A percentile compares a stretch with the other conserved stretches of the same genome.
phyloP scores from a whole-genome alignment of 2,113 vertebrate genomes.

The Chaenogobius annularis region DNA sequence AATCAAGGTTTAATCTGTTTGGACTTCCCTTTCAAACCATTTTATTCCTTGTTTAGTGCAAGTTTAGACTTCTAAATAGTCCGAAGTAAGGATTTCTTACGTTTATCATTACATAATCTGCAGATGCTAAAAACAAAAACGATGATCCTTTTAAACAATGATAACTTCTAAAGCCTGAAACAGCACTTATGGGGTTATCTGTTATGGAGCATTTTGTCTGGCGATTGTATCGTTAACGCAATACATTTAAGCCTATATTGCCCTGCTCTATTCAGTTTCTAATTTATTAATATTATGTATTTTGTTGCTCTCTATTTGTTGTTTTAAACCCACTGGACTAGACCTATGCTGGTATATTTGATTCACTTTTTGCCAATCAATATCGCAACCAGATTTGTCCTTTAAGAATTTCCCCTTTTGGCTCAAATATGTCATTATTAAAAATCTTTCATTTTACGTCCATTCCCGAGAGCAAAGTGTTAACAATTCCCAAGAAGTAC shows the following conservation, averaged over 20 bases:
- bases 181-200: no score
- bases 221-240: no score
- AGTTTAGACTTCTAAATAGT: not conserved
- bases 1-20: not conserved
- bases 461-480: conserved; percentile 9
- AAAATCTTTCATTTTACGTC: conserved; percentile 32
- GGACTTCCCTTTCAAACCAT: not conserved
- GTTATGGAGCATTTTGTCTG: not conserved
- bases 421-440: conserved; percentile 48
- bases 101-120: not conserved
- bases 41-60: not conserved
- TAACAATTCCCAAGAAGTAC: conserved; percentile 14
- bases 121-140: not conserved
- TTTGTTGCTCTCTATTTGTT: not conserved
- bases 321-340: not conserved
- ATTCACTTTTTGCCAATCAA: conserved; percentile 16
- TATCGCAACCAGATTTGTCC: conserved; percentile 24
- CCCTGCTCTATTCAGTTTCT: not conserved
- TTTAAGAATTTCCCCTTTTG: conserved; percentile 16
- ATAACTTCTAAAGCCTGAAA: no score
- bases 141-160: no score
- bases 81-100: not conserved
- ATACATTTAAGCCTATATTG: not conserved
- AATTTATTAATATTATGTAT: not conserved
- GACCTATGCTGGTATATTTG: not conserved